Evolutionary conservation across 1,140 invertebrate genomes (phyloP).

Genomic region (Heliconius eleuchia): DNA sequence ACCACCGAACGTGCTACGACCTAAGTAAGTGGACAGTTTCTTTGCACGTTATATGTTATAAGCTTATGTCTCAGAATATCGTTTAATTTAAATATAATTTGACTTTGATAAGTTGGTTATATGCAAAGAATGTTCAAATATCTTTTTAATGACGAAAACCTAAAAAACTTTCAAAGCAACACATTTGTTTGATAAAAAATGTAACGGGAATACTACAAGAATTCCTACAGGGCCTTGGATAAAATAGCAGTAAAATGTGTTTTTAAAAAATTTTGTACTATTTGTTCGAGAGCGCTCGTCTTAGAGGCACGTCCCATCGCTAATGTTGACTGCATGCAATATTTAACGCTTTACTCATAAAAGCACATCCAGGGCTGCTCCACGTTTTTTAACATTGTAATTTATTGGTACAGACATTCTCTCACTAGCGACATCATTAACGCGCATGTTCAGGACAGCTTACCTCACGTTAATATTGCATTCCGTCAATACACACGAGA

Average conservation of each 20-base stretch:
- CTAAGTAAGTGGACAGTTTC: constrained; percentile 84
- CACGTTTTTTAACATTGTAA: constrained; percentile 53
- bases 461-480: constrained; percentile 79
- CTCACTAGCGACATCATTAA: constrained; percentile 40
- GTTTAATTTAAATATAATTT: neutral
- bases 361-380: constrained; percentile 63
- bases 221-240: constrained; percentile 35
- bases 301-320: constrained; percentile 75
- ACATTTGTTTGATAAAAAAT: constrained; percentile 6
- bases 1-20: constrained; percentile 85
- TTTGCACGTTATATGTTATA: constrained; percentile 25
- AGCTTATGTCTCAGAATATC: constrained; percentile 14
- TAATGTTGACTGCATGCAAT: constrained; percentile 81
- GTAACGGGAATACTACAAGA: constrained; percentile 30
- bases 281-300: constrained; percentile 68
- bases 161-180: neutral
- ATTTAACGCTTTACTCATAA: constrained; percentile 75
- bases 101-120: constrained; percentile 10
- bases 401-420: constrained; percentile 52
- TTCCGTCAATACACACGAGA: constrained; percentile 71
- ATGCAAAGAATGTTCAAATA: constrained; percentile 13
- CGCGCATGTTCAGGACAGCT: constrained; percentile 62
- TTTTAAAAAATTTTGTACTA: constrained; percentile 62
- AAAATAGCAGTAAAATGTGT: constrained; percentile 51
- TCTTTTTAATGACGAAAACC: neutral